Percentiles rank a stretch among this genome's conserved stretches.
Conservation (phyloP, 2,888 invertebrate genomes). For the Rugalucina vietnamica region DNA sequence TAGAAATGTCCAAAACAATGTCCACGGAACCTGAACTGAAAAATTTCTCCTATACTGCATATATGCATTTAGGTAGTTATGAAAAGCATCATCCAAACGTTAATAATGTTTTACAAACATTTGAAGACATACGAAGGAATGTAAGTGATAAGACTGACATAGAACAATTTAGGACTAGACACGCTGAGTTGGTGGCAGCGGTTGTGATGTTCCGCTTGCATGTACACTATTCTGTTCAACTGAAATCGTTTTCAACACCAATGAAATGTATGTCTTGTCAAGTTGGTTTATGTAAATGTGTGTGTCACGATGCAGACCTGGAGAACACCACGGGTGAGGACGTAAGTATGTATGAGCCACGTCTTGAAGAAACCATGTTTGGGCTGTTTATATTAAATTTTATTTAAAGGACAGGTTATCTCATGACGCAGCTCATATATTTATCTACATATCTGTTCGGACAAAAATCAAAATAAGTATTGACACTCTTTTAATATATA, state of each 20-base stretch:
- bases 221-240: conserved; percentile 42
- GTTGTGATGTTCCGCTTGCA: conserved; percentile 52
- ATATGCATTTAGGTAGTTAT: conserved; percentile 36
- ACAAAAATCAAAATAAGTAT: too few relatives aligned
- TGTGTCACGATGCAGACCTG: not conserved
- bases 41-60: conserved; percentile 35
- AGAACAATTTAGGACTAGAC: not conserved
- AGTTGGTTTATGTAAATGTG: not conserved
- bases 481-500: too few relatives aligned
- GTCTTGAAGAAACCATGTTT: too few relatives aligned
- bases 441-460: too few relatives aligned
- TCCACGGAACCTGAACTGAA: too few relatives aligned
- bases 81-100: not conserved
- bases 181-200: conserved; percentile 42
- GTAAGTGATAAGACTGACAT: not conserved
- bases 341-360: not conserved
- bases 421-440: too few relatives aligned
- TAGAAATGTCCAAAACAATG: too few relatives aligned
- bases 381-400: too few relatives aligned
- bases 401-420: too few relatives aligned
- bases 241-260: conserved; percentile 38
- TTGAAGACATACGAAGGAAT: not conserved
- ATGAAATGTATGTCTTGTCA: not conserved
- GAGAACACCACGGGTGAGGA: not conserved
- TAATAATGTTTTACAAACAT: not conserved